Percentiles rank a stretch among this genome's conserved stretches.
Conservation (phyloP, 2,113 vertebrate species). For the zebrafish (Danio rerio) region DNA sequence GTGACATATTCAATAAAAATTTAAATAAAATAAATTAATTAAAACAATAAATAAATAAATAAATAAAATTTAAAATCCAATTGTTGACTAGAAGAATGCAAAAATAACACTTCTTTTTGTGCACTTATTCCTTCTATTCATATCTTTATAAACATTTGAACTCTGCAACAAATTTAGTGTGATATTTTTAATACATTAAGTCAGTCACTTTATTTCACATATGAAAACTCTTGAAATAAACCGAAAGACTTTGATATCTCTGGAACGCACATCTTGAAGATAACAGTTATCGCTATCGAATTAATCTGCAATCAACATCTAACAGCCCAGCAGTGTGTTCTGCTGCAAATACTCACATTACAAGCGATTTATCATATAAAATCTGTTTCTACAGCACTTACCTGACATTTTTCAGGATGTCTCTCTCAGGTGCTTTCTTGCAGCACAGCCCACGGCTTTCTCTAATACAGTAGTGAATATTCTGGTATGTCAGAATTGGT, state of each 20-base stretch:
- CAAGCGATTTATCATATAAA: neutral
- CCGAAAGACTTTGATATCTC: neutral
- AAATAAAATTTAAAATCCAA: too few species aligned
- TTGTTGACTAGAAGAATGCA: too few species aligned
- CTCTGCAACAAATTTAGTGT: neutral
- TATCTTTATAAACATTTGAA: neutral
- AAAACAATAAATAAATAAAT: too few species aligned
- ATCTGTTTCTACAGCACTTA: slow-evolving; percentile 40
- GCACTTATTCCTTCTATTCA: neutral
- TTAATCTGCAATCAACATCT: neutral
- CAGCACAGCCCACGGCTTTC: slow-evolving; percentile 63
- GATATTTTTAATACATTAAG: neutral
- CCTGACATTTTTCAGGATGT: slow-evolving; percentile 77
- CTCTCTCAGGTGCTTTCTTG: slow-evolving; percentile 64
- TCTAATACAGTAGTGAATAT: slow-evolving; percentile 69
- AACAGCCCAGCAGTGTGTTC: neutral
- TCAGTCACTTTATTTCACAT: neutral
- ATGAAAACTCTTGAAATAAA: neutral
- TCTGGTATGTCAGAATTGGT: slow-evolving; percentile 72
- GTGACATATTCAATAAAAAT: too few species aligned
- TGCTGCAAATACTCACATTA: neutral
- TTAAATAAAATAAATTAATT: too few species aligned
- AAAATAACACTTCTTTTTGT: too few species aligned
- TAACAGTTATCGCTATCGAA: neutral
- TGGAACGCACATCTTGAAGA: neutral